Evolutionary conservation across 2,113 vertebrate species (phyloP), one percentile per base, ranked within the genome.

Genomic region (Rhabdomys dilectus): DNA sequence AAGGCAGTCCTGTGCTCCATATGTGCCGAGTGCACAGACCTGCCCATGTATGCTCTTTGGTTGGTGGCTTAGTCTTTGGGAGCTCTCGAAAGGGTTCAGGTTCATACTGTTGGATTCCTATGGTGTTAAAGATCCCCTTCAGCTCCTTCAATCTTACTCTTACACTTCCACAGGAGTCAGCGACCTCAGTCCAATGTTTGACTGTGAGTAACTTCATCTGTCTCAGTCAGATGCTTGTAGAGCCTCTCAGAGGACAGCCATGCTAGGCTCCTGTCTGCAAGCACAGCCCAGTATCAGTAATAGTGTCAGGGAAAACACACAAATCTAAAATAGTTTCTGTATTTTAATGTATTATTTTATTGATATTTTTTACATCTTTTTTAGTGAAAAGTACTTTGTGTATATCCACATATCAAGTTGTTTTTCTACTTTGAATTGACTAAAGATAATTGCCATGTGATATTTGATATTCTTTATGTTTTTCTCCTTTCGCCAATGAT

Each of bases 401-500:
- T 48, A 39, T 86, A 66, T 93, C 36, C 1, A 34, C 8, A 21
- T 19, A 85, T 91, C 70, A 86, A 78, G 7, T 80, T 17, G 0
- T 42, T 3, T 94, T 92, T 92, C 39, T 73, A 70, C 3, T 36
- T 68, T 94, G 45, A 78, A 64, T 31, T 75, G 8, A 95, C 66
- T 64, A 89, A 51, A 2, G 19, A 17, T 93, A 62, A 64, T 66
- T 88, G 21, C 31, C 7, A 89, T 48, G 29, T 56, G 24, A 86
- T 80, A 95, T 92, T 16, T 92, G 42, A 17, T 90, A 7, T 13
- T 94, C 81, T 17, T 96, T 56, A 31, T 94, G 82, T 89, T 56
- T 82, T 70, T n/a, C 26, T 81, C 7, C 70, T 58, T 45, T 0
- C 11, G n/a, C 88, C 90, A 12, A 36, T 92, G 75, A 21, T 98